Evolutionary conservation across 2,797 vertebrate genomes (phyloP).

Genomic region (Rhabdomys pumilio): DNA sequence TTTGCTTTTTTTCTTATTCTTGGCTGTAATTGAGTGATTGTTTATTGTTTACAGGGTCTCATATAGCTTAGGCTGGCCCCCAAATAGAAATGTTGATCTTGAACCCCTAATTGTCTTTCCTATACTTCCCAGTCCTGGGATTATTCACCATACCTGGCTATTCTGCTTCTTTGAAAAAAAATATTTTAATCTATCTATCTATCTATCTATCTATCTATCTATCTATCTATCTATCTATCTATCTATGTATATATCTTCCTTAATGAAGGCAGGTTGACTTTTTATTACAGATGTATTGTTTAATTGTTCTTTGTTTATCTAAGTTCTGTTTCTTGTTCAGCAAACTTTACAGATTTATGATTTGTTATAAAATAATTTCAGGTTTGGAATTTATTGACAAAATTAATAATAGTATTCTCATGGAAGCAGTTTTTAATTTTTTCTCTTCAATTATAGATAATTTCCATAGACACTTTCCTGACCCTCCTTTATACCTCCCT

Average conservation of each 20-base stretch:
- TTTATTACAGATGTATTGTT: background rate
- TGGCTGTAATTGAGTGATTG: background rate
- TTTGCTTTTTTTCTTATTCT: background rate
- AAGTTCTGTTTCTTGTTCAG: background rate
- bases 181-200: too few relatives aligned
- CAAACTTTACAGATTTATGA: background rate
- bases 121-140: background rate
- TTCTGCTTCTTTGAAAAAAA: background rate
- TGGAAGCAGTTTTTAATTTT: background rate
- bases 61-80: background rate
- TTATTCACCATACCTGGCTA: background rate
- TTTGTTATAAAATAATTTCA: constrained; percentile 26
- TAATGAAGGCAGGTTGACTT: background rate
- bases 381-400: constrained; percentile 29
- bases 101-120: background rate
- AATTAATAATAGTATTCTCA: background rate
- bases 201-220: too few relatives aligned
- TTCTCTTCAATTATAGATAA: background rate
- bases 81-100: background rate
- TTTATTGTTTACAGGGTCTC: background rate
- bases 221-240: too few relatives aligned
- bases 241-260: too few relatives aligned
- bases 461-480: background rate
- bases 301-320: background rate
- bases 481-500: background rate